A percentile compares a stretch with the other conserved stretches of the same genome.
Evolutionary conservation across 2,888 invertebrate species (phyloP).

Genomic region (Drosophila incognita): DNA sequence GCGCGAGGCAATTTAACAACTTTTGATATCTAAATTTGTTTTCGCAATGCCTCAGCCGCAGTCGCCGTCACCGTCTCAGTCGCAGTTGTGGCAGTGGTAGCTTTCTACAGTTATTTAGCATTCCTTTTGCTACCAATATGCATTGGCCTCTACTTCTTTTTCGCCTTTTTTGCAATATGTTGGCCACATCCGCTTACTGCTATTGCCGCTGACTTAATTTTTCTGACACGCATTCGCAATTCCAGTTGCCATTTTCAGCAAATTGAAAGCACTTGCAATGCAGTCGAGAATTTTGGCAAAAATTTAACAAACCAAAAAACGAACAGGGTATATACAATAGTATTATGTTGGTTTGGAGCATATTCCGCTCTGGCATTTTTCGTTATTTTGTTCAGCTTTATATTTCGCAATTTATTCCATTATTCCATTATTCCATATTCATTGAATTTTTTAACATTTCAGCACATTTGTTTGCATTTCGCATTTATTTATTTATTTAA

Average conservation of each 20-base stretch:
- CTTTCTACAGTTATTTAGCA: conserved; percentile 37
- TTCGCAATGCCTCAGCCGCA: conserved; percentile 56
- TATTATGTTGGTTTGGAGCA: not conserved
- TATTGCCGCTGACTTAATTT: conserved; percentile 29
- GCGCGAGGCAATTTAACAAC: conserved; percentile 83
- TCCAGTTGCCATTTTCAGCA: conserved; percentile 30
- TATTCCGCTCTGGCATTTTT: not conserved
- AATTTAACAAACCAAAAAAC: not conserved
- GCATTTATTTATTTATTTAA: conserved; percentile 7
- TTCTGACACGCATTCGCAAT: conserved; percentile 32
- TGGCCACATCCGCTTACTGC: conserved; percentile 51
- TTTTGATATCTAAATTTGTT: conserved; percentile 82
- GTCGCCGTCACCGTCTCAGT: conserved; percentile 15
- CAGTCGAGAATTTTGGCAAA: not conserved
- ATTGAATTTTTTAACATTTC: conserved; percentile 12
- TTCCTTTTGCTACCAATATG: conserved; percentile 19
- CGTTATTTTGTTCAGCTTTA: not conserved
- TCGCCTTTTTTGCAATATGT: conserved; percentile 30
- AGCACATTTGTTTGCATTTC: not conserved
- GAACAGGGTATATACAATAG: not conserved
- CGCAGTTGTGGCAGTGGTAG: conserved; percentile 10
- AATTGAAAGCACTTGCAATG: conserved; percentile 17
- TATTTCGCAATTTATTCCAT: not conserved
- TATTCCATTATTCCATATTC: conserved; percentile 1
- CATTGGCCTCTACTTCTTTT: conserved; percentile 6